Evolutionary conservation across 2,888 invertebrate species (phyloP), one percentile per base, ranked within the genome.

Genomic region (Seira sanloemensis): DNA sequence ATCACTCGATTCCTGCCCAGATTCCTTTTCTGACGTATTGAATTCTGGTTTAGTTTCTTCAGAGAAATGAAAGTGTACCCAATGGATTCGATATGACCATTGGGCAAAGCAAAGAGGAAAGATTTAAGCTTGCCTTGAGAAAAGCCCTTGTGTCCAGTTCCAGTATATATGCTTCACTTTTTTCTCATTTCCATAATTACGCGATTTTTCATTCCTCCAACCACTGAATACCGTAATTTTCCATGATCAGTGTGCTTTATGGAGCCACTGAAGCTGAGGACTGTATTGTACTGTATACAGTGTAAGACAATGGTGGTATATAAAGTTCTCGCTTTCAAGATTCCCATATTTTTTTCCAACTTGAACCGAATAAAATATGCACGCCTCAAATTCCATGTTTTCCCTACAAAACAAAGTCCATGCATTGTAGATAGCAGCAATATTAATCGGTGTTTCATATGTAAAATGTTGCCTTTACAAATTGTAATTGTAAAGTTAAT

Each of bases 1-100:
- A 80, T 80, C 75, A 58, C 73, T 79, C 73, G 62, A 79, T 80
- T 75, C 80, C 80, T 68, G 80, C 80, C 80, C 80, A 80, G 74
- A 80, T 80, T 80, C 80, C 74, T 58, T 19, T 24, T 67, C 23
- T 79, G 79, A 73, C 79, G 50, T 67, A 46, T 67, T 26, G 66
- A 78, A 72, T 79, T 67, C 65, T 72, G 7, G 18, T 25, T 68
- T 24, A n/a, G 24, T 24, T 68, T 26, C 4, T 68, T 27, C 68
- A 68, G 68, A 26, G 26, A 68, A 68, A 37, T 37, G 37, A 37
- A 37, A 37, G 37, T 37, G 37, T 37, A 37, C 37, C 37, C 37
- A 37, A 37, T 37, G 37, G 37, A 37, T 37, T 37, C 37, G 37
- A 37, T 12, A 37, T 37, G 37, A 37, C 37, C 37, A 37, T 37